Conservation (phyloP, 2,888 invertebrate species). For the Hecatera dysodea region DNA sequence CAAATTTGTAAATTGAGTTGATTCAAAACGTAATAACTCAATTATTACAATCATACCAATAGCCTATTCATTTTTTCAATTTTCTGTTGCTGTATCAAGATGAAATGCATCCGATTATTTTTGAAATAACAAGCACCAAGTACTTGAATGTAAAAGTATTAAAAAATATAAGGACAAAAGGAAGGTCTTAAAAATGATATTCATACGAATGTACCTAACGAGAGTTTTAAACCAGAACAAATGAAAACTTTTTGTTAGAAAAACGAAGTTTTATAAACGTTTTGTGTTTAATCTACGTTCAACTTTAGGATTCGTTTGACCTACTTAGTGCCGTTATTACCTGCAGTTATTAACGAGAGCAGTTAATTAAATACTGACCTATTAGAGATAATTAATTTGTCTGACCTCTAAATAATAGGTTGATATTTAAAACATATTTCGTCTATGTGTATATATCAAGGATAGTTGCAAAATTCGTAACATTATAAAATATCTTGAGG, state of each 20-base stretch:
- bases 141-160: background rate
- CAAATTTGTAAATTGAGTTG: background rate
- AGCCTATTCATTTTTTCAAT: background rate
- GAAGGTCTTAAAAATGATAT: background rate
- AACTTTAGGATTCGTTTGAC: constrained; percentile 19
- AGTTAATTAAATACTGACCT: constrained; percentile 9
- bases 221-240: constrained; percentile 16
- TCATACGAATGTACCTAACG: background rate
- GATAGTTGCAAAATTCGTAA: too few relatives aligned
- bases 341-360: constrained; percentile 19
- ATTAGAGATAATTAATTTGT: background rate
- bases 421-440: background rate
- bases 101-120: constrained; percentile 8
- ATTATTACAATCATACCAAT: too few relatives aligned
- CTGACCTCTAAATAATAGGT: background rate
- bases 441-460: too few relatives aligned
- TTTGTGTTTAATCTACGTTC: constrained; percentile 10
- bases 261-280: background rate
- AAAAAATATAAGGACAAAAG: background rate
- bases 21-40: background rate
- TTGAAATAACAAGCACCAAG: background rate
- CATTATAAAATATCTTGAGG: too few relatives aligned
- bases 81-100: background rate
- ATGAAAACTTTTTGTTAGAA: constrained; percentile 4
- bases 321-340: constrained; percentile 14